phyloP scores from a whole-genome alignment of 2,797 vertebrate species.

The Dicrostonyx torquatus region DNA sequence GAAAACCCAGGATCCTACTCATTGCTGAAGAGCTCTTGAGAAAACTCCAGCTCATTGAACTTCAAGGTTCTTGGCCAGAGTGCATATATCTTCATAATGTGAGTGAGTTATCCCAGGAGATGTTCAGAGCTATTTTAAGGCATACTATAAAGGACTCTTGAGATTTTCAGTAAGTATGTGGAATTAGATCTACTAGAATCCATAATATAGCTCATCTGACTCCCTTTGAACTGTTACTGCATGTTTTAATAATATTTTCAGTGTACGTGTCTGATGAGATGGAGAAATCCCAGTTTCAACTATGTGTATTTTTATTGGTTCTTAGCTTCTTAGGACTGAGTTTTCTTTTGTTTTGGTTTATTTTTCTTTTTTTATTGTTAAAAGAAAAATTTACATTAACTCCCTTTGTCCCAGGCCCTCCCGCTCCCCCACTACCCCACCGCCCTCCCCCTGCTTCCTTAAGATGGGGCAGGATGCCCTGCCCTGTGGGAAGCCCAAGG shows the following conservation, averaged over 20 bases:
- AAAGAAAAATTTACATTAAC: too few species aligned
- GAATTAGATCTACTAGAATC: slow-evolving; percentile 9
- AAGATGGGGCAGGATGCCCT: too few species aligned
- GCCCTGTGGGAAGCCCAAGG: too few species aligned
- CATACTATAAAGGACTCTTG: slow-evolving; percentile 33
- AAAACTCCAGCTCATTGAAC: not conserved
- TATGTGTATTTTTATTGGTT: not conserved
- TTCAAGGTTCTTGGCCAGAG: not conserved
- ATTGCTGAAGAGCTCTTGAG: not conserved
- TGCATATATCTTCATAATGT: not conserved
- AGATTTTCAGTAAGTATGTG: slow-evolving; percentile 46
- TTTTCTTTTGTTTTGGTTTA: not conserved
- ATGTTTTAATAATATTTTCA: slow-evolving; percentile 41
- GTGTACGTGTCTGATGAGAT: not conserved
- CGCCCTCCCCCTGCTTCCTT: too few species aligned
- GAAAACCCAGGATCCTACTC: not conserved
- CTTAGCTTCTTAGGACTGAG: not conserved
- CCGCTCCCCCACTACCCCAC: too few species aligned
- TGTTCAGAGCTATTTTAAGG: not conserved
- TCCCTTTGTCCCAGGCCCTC: too few species aligned
- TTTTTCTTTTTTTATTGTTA: not conserved
- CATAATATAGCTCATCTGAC: not conserved
- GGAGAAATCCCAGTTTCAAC: not conserved
- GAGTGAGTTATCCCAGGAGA: not conserved
- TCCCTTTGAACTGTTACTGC: not conserved